Conservation (phyloP, 2,113 vertebrate species). For the Rhabdornis inornatus region DNA sequence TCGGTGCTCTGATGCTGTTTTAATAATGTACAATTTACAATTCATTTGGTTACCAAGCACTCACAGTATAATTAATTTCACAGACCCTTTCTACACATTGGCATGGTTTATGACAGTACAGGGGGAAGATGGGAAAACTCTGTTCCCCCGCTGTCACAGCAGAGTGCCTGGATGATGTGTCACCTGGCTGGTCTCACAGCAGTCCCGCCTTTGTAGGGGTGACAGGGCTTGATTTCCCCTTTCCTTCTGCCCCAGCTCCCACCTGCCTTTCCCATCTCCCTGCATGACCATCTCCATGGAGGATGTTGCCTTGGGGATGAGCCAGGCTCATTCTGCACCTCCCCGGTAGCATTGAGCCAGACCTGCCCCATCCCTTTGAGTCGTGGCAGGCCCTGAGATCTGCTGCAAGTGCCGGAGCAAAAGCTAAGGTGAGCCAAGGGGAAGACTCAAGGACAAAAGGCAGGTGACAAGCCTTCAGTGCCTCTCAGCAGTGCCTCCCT, state of each 20-base stretch:
- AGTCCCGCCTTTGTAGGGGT: neutral
- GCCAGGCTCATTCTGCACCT: neutral
- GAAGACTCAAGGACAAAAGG: neutral
- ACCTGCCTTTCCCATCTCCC: neutral
- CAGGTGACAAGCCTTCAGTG: neutral
- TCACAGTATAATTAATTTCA: conserved; percentile 80
- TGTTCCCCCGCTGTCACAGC: neutral
- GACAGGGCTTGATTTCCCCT: neutral
- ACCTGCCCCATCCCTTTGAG: neutral
- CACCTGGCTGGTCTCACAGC: neutral
- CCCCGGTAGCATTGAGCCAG: neutral
- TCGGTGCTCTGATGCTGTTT: conserved; percentile 75
- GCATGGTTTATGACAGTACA: conserved; percentile 32
- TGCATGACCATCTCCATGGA: neutral
- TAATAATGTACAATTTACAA: conserved; percentile 84
- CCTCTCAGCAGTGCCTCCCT: neutral
- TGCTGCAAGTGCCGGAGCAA: neutral
- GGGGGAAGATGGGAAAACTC: neutral
- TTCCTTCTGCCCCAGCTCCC: neutral
- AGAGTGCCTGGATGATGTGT: neutral
- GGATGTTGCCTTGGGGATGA: neutral
- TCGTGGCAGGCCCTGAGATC: neutral
- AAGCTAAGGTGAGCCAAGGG: neutral
- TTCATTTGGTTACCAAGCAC: conserved; percentile 80
- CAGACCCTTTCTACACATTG: conserved; percentile 67